These are phyloP conservation scores for Aspiorhynchus laticeps DNA, from an alignment of 2,113 vertebrate genomes.

Conservation along the genomic window DNA sequence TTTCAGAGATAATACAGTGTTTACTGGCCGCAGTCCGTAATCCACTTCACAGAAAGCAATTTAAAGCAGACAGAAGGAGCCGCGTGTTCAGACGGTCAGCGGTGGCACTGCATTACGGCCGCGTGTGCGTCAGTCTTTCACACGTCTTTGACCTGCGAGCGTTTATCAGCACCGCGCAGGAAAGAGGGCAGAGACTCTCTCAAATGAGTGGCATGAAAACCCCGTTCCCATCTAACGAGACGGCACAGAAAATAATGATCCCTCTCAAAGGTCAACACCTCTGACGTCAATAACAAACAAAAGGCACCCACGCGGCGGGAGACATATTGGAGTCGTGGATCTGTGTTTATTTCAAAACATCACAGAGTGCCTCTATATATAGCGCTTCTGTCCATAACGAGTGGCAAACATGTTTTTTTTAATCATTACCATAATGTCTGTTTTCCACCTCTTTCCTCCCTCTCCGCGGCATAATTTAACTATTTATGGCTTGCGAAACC, in stretches of 20 bases:
- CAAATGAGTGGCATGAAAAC: conserved; percentile 17
- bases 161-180: conserved; percentile 65
- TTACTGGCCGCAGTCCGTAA: conserved; percentile 63
- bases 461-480: neutral
- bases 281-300: conserved; percentile 79
- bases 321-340: conserved; percentile 25
- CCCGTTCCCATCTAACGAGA: conserved; percentile 70
- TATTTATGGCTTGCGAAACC: neutral
- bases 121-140: conserved; percentile 66
- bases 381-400: neutral
- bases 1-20: conserved; percentile 67
- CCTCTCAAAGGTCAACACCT: conserved; percentile 74
- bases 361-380: conserved; percentile 38
- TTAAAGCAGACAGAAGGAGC: conserved; percentile 49
- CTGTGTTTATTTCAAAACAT: conserved; percentile 28
- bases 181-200: conserved; percentile 60
- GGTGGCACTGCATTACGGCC: conserved; percentile 44
- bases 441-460: neutral
- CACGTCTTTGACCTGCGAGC: conserved; percentile 72
- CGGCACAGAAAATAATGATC: conserved; percentile 78
- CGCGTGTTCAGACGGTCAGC: conserved; percentile 59
- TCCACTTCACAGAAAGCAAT: conserved; percentile 60
- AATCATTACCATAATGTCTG: conserved; percentile 20
- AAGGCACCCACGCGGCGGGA: conserved; percentile 58
- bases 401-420: neutral